Evolutionary conservation across 1,140 invertebrate genomes (phyloP).

Genomic region (Gerris buenoi): DNA sequence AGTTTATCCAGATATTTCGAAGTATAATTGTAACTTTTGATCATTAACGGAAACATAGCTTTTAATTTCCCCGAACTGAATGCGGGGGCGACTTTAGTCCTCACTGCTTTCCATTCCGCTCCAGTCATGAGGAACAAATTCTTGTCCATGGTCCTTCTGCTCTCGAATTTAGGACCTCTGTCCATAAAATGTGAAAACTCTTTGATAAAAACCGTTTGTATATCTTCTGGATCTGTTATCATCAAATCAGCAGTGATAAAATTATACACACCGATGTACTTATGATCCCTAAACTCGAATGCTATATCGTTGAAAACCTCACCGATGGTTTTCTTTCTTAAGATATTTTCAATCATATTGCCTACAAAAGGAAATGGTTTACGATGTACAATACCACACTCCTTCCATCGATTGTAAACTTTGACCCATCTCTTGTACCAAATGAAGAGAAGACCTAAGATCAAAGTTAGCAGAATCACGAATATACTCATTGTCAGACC

Average conservation of each 20-base stretch:
- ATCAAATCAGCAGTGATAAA: constrained; percentile 17
- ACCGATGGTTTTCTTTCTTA: neutral
- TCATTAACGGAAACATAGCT: constrained; percentile 14
- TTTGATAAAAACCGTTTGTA: constrained; percentile 35
- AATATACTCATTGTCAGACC: neutral
- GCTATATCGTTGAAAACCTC: neutral
- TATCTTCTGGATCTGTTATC: constrained; percentile 29
- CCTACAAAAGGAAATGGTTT: neutral
- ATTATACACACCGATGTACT: constrained; percentile 21
- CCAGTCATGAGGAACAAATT: constrained; percentile 37
- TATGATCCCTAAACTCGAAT: constrained; percentile 18
- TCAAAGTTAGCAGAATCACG: neutral
- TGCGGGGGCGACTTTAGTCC: constrained; percentile 42
- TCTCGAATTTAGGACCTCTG: constrained; percentile 31
- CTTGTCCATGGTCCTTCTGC: constrained; percentile 33
- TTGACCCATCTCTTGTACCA: neutral
- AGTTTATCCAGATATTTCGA: neutral
- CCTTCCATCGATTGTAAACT: neutral
- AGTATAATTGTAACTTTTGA: neutral
- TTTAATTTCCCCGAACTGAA: constrained; percentile 42
- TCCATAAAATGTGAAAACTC: constrained; percentile 40
- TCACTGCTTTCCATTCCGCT: constrained; percentile 39
- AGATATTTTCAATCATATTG: neutral
- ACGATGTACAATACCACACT: neutral
- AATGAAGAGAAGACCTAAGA: neutral